Evolutionary conservation across 1,140 invertebrate genomes (phyloP).

Genomic region (Frieseomelitta varia): DNA sequence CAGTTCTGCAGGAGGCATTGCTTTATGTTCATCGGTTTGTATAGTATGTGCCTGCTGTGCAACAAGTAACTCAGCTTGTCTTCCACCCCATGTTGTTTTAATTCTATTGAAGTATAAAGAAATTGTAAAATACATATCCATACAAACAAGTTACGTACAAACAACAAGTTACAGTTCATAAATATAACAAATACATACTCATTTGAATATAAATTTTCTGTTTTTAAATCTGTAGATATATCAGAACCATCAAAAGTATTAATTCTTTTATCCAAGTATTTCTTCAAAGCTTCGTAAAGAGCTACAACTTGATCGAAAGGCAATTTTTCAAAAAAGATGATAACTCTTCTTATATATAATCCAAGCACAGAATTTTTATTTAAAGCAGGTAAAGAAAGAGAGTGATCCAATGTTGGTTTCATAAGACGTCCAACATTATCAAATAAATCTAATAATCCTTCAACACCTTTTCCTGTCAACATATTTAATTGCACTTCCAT

Average conservation of each 20-base stretch:
- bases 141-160: no score
- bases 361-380: conserved; percentile 84
- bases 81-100: conserved; percentile 89
- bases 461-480: conserved; percentile 83
- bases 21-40: conserved; percentile 90
- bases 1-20: conserved; percentile 88
- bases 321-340: conserved; percentile 91
- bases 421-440: conserved; percentile 82
- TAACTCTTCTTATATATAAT: conserved; percentile 90
- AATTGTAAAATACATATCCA: conserved; percentile 19
- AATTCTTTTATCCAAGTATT: conserved; percentile 74
- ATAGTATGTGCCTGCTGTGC: conserved; percentile 92
- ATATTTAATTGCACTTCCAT: conserved; percentile 83
- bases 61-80: conserved; percentile 93
- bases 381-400: conserved; percentile 69
- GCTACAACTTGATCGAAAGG: conserved; percentile 90
- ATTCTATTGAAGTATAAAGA: conserved; percentile 72
- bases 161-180: conserved; percentile 9
- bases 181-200: conserved; percentile 32
- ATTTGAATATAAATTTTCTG: conserved; percentile 29
- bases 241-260: conserved; percentile 53
- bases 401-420: conserved; percentile 75
- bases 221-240: conserved; percentile 46
- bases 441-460: conserved; percentile 85
- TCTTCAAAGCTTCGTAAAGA: conserved; percentile 86